phyloP scores from a whole-genome alignment of 2,797 vertebrate genomes.

The Lerista edwardsae region DNA sequence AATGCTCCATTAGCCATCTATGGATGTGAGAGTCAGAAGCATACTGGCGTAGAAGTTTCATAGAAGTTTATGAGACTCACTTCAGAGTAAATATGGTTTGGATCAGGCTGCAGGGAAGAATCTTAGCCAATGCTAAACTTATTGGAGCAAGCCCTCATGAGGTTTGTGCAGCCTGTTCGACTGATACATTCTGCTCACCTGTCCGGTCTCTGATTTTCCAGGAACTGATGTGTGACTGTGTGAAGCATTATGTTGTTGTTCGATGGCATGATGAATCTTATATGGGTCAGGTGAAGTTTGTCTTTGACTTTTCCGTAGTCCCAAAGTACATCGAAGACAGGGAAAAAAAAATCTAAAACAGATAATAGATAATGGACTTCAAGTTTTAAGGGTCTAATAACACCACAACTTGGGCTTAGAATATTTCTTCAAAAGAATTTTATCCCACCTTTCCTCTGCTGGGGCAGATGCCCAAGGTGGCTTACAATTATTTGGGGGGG shows the following conservation, averaged over 20 bases:
- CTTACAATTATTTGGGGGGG: too few species aligned
- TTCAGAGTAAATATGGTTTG: background rate
- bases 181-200: slow-evolving; percentile 39
- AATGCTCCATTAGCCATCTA: slow-evolving; percentile 2
- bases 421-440: too few species aligned
- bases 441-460: too few species aligned
- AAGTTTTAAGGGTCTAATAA: background rate
- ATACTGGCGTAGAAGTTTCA: background rate
- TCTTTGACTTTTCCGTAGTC: slow-evolving; percentile 57
- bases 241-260: slow-evolving; percentile 59
- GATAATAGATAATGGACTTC: background rate
- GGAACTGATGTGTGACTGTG: slow-evolving; percentile 43
- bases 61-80: background rate
- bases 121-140: slow-evolving; percentile 24
- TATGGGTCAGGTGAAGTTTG: slow-evolving; percentile 55
- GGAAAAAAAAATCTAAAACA: background rate
- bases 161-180: background rate
- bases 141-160: background rate
- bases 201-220: slow-evolving; percentile 54
- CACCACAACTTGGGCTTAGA: background rate
- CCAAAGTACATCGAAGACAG: slow-evolving; percentile 14
- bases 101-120: background rate
- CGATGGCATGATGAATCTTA: slow-evolving; percentile 49
- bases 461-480: too few species aligned
- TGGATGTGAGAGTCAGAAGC: background rate